Conservation (phyloP, 2,888 invertebrate species). For the Tachina lurida region DNA sequence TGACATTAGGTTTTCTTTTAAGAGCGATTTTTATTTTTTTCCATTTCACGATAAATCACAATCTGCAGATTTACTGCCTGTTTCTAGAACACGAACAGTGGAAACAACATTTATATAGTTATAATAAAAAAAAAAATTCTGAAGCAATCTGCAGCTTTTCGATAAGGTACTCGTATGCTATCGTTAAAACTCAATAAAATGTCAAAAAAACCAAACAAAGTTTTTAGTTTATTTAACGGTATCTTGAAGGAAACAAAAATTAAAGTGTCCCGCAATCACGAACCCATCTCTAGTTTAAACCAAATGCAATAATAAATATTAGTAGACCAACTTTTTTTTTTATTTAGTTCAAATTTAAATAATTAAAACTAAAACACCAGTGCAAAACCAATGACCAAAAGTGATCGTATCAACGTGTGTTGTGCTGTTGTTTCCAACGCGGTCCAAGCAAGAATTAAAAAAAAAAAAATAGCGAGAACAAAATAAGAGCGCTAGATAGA, state of each 20-base stretch:
- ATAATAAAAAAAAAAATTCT: too few relatives aligned
- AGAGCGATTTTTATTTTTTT: too few relatives aligned
- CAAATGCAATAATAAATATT: constrained; percentile 48
- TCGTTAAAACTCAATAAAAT: too few relatives aligned
- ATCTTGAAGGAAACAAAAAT: not conserved
- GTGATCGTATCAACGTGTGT: constrained; percentile 37
- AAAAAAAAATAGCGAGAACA: constrained; percentile 68
- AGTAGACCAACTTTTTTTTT: constrained; percentile 59
- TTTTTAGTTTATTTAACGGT: too few relatives aligned
- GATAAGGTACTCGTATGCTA: too few relatives aligned
- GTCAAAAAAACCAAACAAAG: too few relatives aligned
- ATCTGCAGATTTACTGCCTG: too few relatives aligned
- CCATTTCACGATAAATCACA: too few relatives aligned
- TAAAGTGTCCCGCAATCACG: not conserved
- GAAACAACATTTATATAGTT: too few relatives aligned
- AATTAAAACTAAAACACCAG: constrained; percentile 56
- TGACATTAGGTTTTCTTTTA: too few relatives aligned
- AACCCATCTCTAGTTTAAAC: not conserved
- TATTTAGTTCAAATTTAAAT: constrained; percentile 62
- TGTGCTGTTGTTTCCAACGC: constrained; percentile 36
- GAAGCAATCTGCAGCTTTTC: too few relatives aligned
- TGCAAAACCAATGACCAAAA: constrained; percentile 28
- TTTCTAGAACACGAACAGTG: too few relatives aligned
- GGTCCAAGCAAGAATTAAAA: constrained; percentile 10
- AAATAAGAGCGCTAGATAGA: constrained; percentile 71